phyloP scores from a whole-genome alignment of 2,888 invertebrate species.

The Pilophorus perplexus region DNA sequence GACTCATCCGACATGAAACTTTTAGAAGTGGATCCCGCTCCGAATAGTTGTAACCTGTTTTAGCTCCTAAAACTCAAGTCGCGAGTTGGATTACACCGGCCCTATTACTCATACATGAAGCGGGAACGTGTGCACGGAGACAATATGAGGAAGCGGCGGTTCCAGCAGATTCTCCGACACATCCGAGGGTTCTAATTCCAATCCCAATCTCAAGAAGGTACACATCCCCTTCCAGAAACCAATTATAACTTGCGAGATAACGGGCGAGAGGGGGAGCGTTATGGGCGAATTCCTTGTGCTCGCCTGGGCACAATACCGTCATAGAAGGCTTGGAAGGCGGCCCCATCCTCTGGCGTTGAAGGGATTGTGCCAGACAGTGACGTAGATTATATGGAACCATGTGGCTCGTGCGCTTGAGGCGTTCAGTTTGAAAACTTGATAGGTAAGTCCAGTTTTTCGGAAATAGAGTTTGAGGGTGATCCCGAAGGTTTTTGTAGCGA shows the following conservation, averaged over 20 bases:
- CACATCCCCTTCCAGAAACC: background rate
- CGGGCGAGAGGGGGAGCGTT: background rate
- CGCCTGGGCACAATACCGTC: too few relatives aligned
- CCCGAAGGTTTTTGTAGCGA: too few relatives aligned
- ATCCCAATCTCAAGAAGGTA: background rate
- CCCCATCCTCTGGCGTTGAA: too few relatives aligned
- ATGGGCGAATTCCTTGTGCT: background rate
- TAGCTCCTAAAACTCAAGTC: slow-evolving; percentile 6
- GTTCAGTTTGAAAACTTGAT: too few relatives aligned
- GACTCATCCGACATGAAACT: too few relatives aligned
- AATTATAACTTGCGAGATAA: slow-evolving; percentile 29
- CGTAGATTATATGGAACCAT: too few relatives aligned
- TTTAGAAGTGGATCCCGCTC: background rate
- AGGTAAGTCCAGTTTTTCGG: too few relatives aligned
- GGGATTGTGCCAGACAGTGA: too few relatives aligned
- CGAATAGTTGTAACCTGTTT: too few relatives aligned
- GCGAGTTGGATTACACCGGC: slow-evolving; percentile 20
- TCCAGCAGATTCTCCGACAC: background rate
- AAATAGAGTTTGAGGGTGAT: too few relatives aligned
- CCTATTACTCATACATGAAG: slow-evolving; percentile 20
- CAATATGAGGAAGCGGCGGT: slow-evolving; percentile 14
- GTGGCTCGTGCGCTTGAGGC: too few relatives aligned
- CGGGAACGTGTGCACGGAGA: slow-evolving; percentile 20
- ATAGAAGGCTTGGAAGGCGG: too few relatives aligned
- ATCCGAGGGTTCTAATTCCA: background rate